Conservation (phyloP, 2,888 invertebrate genomes). For the Sesamia inferens region DNA sequence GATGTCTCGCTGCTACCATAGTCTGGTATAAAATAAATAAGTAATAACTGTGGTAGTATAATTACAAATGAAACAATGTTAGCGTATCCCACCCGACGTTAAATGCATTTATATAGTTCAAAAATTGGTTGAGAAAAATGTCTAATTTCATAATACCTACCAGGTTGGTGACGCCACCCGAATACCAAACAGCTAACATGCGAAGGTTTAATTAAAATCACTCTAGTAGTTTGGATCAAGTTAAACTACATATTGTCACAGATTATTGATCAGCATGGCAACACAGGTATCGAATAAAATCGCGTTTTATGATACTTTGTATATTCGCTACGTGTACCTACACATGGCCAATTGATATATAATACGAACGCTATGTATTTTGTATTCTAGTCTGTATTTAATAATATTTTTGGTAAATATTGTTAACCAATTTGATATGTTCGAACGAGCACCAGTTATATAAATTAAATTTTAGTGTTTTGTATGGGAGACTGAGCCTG, state of each 20-base stretch:
- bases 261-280: conserved; percentile 12
- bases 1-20: neutral
- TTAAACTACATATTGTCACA: conserved; percentile 34
- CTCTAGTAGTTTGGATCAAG: conserved; percentile 47
- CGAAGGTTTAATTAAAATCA: conserved; percentile 62
- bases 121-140: conserved; percentile 38
- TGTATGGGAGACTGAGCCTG: too few relatives aligned
- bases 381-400: conserved; percentile 25
- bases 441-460: neutral
- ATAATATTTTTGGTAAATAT: conserved; percentile 1
- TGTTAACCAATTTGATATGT: neutral
- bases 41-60: neutral
- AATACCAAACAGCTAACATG: conserved; percentile 58
- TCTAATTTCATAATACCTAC: conserved; percentile 45
- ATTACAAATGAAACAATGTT: neutral
- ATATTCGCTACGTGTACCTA: conserved; percentile 19
- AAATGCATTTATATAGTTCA: conserved; percentile 32
- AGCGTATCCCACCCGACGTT: neutral
- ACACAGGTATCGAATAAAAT: conserved; percentile 32
- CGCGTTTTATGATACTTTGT: conserved; percentile 46
- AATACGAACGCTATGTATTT: conserved; percentile 17
- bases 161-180: conserved; percentile 35
- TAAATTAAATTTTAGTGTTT: conserved; percentile 4
- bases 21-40: neutral
- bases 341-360: conserved; percentile 5